A percentile compares a stretch with the other conserved stretches of the same genome.
These are phyloP conservation scores for Malurus elegans DNA, from an alignment of 2,113 vertebrate genomes.

Conservation along the genomic window DNA sequence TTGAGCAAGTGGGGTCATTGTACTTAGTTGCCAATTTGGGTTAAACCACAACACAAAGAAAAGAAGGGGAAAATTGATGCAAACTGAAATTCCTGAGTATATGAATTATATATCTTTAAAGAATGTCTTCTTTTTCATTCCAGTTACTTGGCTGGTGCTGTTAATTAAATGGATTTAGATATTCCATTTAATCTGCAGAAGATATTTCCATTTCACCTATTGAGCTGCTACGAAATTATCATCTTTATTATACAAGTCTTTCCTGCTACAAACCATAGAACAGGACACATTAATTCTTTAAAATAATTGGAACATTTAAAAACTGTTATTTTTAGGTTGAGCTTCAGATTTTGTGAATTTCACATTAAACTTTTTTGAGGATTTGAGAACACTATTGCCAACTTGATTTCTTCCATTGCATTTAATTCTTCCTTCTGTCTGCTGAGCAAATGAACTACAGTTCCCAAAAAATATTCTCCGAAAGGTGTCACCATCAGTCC, in stretches of 20 bases:
- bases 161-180: background rate
- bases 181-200: background rate
- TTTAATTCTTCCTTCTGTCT: background rate
- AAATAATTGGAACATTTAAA: background rate
- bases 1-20: background rate
- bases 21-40: background rate
- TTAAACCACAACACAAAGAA: background rate
- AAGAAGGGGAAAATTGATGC: background rate
- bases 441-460: background rate
- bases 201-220: background rate
- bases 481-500: background rate
- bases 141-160: background rate
- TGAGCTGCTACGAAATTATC: background rate
- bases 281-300: background rate
- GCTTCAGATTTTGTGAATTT: background rate
- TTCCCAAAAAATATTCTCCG: background rate
- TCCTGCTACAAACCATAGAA: background rate
- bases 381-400: background rate
- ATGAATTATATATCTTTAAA: background rate
- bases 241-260: background rate
- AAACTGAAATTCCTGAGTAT: background rate
- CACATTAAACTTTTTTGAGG: background rate
- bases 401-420: background rate
- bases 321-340: background rate
- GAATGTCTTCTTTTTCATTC: background rate